A percentile compares a stretch with the other conserved stretches of the same genome.
phyloP scores from a whole-genome alignment of 2,113 vertebrate genomes.

The Cynocephalus volans region DNA sequence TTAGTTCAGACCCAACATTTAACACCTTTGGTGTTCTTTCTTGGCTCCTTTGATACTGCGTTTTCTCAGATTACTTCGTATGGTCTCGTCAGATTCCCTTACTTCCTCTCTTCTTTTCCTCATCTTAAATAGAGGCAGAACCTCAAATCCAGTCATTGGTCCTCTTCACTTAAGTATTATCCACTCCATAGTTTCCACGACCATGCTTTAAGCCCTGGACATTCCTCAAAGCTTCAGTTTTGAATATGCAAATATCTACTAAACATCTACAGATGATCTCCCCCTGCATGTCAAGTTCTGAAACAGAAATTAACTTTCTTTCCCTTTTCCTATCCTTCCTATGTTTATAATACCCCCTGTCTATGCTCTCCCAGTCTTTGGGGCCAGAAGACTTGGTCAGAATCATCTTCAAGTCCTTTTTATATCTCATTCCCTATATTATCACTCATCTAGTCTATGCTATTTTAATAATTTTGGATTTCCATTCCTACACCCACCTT shows the following conservation, averaged over 20 bases:
- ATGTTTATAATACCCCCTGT: neutral
- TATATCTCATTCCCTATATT: neutral
- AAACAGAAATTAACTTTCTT: neutral
- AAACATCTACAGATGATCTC: neutral
- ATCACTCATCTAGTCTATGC: neutral
- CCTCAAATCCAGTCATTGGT: neutral
- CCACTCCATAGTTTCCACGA: neutral
- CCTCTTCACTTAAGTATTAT: neutral
- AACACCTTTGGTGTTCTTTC: neutral
- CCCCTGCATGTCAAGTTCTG: too few species aligned
- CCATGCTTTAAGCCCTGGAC: too few species aligned
- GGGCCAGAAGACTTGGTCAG: neutral
- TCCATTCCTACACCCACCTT: neutral
- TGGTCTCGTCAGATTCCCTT: neutral
- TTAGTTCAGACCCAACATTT: neutral
- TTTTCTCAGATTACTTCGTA: neutral
- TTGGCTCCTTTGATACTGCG: neutral
- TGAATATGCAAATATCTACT: neutral
- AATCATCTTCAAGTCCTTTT: neutral
- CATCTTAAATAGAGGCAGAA: neutral
- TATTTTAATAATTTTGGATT: constrained; percentile 10
- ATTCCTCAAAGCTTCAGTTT: neutral
- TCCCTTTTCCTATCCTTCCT: neutral
- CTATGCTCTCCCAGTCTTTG: neutral
- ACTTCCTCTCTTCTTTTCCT: neutral